These are phyloP conservation scores for Drosophila bocqueti DNA, from an alignment of 1,140 invertebrate species.

Conservation along the genomic window DNA sequence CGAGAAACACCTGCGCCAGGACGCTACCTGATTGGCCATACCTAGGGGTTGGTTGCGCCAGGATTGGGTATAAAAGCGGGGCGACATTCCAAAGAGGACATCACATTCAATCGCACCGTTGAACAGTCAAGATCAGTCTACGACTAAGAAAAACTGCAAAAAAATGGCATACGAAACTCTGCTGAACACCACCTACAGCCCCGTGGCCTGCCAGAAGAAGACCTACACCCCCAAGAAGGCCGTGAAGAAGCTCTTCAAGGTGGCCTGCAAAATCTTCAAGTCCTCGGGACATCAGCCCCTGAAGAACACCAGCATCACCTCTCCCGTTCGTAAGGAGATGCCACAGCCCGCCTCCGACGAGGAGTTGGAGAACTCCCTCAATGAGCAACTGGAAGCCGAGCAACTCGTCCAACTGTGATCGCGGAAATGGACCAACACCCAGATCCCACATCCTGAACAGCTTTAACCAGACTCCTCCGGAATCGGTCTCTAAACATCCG, in stretches of 20 bases:
- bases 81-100: slow-evolving; percentile 26
- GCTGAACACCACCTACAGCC: slow-evolving; percentile 25
- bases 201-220: slow-evolving; percentile 28
- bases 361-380: slow-evolving; percentile 38
- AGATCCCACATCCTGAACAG: slow-evolving; percentile 14
- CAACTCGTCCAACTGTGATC: slow-evolving; percentile 38
- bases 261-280: slow-evolving; percentile 46
- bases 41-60: slow-evolving; percentile 47
- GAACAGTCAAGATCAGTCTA: slow-evolving; percentile 30
- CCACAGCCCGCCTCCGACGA: slow-evolving; percentile 20
- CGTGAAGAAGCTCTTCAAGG: slow-evolving; percentile 51
- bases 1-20: slow-evolving; percentile 59
- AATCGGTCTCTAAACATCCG: slow-evolving; percentile 54
- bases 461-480: slow-evolving; percentile 49
- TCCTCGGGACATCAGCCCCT: slow-evolving; percentile 28
- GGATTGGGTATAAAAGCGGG: slow-evolving; percentile 50
- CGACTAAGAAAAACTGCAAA: slow-evolving; percentile 4
- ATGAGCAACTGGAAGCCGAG: slow-evolving; percentile 44
- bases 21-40: slow-evolving; percentile 52
- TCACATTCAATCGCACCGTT: slow-evolving; percentile 47
- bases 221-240: slow-evolving; percentile 36
- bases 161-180: slow-evolving; percentile 60
- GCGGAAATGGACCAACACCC: slow-evolving; percentile 12
- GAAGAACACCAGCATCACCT: background rate
- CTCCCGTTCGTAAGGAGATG: slow-evolving; percentile 1